Conservation (phyloP, 2,888 invertebrate genomes). For the Sminthurides aquaticus region DNA sequence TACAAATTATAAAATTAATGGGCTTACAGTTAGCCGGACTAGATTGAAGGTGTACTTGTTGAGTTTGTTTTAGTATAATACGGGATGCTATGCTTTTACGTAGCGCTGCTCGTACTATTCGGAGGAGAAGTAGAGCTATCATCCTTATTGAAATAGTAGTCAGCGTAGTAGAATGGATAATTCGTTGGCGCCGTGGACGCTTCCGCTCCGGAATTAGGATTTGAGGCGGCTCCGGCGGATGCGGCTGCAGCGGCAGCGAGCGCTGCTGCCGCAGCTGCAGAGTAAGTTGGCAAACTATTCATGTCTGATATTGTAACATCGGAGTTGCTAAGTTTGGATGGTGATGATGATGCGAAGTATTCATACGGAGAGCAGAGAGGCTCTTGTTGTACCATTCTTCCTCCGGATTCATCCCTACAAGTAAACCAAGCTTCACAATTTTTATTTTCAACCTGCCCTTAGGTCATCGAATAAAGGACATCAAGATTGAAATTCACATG, state of each 20-base stretch:
- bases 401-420: slow-evolving; percentile 79
- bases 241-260: slow-evolving; percentile 36
- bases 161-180: slow-evolving; percentile 43
- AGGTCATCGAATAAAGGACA: background rate
- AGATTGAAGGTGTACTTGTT: too few relatives aligned
- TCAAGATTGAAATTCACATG: too few relatives aligned
- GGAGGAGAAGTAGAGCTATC: slow-evolving; percentile 42
- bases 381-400: slow-evolving; percentile 97
- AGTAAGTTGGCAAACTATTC: slow-evolving; percentile 51
- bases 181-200: slow-evolving; percentile 33
- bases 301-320: slow-evolving; percentile 96
- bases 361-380: slow-evolving; percentile 92
- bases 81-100: too few relatives aligned
- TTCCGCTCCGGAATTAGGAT: slow-evolving; percentile 23
- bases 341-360: slow-evolving; percentile 73
- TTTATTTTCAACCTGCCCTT: slow-evolving; percentile 34
- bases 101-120: slow-evolving; percentile 42
- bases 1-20: too few relatives aligned
- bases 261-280: slow-evolving; percentile 39
- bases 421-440: slow-evolving; percentile 44
- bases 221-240: slow-evolving; percentile 24
- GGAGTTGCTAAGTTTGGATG: slow-evolving; percentile 82
- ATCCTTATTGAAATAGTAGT: slow-evolving; percentile 43
- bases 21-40: too few relatives aligned
- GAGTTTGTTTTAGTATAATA: too few relatives aligned